Evolutionary conservation across 1,140 invertebrate species (phyloP).

Genomic region (Heliothis virescens): DNA sequence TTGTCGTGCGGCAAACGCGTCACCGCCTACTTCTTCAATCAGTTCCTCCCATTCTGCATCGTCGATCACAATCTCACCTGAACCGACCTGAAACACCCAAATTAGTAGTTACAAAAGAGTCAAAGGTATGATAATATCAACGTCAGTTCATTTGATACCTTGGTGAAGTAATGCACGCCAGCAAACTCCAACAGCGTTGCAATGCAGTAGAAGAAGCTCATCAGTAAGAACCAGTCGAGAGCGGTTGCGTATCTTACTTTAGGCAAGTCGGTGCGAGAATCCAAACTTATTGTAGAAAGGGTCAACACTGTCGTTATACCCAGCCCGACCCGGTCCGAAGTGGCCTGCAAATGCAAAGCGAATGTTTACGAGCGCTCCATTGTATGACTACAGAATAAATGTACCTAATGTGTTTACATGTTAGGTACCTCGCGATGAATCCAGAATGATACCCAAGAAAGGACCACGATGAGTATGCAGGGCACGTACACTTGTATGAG

Average conservation of each 20-base stretch:
- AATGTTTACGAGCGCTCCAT: constrained; percentile 9
- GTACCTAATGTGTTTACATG: constrained; percentile 23
- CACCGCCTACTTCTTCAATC: constrained; percentile 85
- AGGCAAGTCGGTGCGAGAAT: constrained; percentile 95
- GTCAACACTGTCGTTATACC: constrained; percentile 97
- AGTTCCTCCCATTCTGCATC: constrained; percentile 93
- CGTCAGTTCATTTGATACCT: constrained; percentile 84
- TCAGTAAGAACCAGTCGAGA: constrained; percentile 96
- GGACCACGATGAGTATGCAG: constrained; percentile 96
- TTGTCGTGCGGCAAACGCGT: constrained; percentile 82
- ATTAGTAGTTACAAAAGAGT: too few species aligned
- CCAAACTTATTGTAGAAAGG: constrained; percentile 95
- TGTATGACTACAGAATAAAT: constrained; percentile 17
- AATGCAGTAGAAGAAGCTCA: constrained; percentile 97
- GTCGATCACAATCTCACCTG: constrained; percentile 92
- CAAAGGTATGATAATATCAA: background rate
- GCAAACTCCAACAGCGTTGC: constrained; percentile 97
- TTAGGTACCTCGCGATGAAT: constrained; percentile 94
- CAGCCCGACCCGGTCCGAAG: constrained; percentile 88
- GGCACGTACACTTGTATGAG: constrained; percentile 98
- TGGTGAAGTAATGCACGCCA: constrained; percentile 97
- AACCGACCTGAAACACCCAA: constrained; percentile 88
- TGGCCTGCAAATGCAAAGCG: constrained; percentile 68
- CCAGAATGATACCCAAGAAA: constrained; percentile 99
- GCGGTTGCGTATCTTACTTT: constrained; percentile 97